Base-by-base conservation (phyloP, 2,113 vertebrate species). In the Leptobrachium ailaonicum region DNA sequence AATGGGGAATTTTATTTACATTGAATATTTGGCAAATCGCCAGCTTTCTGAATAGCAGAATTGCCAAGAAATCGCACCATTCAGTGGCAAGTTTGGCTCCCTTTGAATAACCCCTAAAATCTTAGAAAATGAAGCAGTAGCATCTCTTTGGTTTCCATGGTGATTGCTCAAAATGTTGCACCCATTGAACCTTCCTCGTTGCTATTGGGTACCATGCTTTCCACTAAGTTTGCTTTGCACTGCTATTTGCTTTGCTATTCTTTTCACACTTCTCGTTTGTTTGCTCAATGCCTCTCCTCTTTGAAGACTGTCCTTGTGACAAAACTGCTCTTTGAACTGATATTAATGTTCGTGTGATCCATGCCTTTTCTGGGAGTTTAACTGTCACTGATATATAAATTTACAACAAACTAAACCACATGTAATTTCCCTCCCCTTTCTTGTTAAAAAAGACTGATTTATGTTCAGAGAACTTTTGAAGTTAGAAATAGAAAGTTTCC, bases 391-490 rank as follows among this genome's bases (percentile, higher is more conserved):
- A 3, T 60, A 60, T 60, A 60, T 60, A 60, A 12, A 60, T 64
- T 40, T 40, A 64, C 62, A 64, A 32, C 62, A 32, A 64, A 10
- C 62, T 64, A 32, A 64, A 10, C 62, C 40, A n/a, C 56, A 60
- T 60, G 10, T 60, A 5, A 13, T 60, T 11, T 60, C 56, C 6
- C 14, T 64, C 5, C 4, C 6, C n/a, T 20, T 40, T 64, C 62
- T 64, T 32, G 62, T 64, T 64, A 64, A 20, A 64, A 64, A 62
- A 54, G 12, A 62, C 58, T 32, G 62, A 64, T 64, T 64, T 64
- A 64, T 64, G 62, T 32, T n/a, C 62, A 32, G 62, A 40, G 62
- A 12, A n/a, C 13, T 60, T 60, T 60, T 60, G 56, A 64, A 64
- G 62, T 1, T 40, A 32, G 9, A 64, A 40, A n/a, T 64, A 64